Evolutionary conservation across 2,797 vertebrate genomes (phyloP).

Genomic region (Falco concolor): DNA sequence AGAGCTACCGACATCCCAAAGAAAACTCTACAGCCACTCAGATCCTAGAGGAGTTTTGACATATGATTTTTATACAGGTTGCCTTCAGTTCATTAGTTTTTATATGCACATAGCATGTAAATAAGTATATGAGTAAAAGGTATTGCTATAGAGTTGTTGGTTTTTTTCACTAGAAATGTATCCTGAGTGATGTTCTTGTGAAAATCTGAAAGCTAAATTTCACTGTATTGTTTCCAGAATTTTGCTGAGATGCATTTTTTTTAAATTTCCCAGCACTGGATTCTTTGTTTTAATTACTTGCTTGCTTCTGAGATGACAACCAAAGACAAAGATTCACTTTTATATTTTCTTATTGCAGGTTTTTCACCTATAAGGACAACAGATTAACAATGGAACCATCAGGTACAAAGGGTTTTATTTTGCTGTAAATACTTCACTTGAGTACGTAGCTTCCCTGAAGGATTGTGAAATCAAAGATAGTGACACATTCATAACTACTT

Average conservation of each 20-base stretch:
- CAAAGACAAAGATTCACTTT: neutral
- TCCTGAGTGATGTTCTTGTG: neutral
- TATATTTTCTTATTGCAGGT: neutral
- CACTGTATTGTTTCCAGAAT: neutral
- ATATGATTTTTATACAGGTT: neutral
- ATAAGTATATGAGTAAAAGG: neutral
- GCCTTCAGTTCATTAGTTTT: neutral
- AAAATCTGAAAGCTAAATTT: neutral
- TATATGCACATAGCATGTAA: neutral
- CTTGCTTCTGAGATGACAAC: neutral
- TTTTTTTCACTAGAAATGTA: neutral
- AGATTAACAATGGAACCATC: neutral
- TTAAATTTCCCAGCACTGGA: neutral
- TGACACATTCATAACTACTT: constrained; percentile 44
- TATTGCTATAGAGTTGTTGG: neutral
- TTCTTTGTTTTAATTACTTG: neutral
- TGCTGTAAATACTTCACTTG: neutral
- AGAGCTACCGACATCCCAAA: neutral
- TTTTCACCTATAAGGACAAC: neutral
- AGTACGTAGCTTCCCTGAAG: neutral
- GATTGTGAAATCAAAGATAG: constrained; percentile 54
- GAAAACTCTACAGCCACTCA: neutral
- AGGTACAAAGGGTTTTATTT: constrained; percentile 13
- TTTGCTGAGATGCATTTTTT: neutral
- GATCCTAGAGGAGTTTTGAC: neutral